These are phyloP conservation scores for Hirtodrosophila histrioides DNA, from an alignment of 2,888 invertebrate species.

Conservation along the genomic window DNA sequence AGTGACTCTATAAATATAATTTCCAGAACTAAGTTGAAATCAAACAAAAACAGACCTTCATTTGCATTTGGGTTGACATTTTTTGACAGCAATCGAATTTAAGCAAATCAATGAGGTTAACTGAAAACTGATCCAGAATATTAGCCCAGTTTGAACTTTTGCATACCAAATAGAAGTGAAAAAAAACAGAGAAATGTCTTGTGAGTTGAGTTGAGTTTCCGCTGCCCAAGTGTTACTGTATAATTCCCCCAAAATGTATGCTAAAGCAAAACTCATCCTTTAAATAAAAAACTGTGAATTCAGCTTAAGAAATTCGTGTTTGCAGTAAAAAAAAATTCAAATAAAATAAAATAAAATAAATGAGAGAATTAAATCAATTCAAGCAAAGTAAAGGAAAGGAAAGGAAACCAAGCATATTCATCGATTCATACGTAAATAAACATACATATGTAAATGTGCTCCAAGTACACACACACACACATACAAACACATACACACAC, in stretches of 20 bases:
- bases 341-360: slow-evolving; percentile 29
- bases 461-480: slow-evolving; percentile 39
- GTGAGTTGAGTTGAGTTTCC: slow-evolving; percentile 7
- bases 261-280: background rate
- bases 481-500: slow-evolving; percentile 22
- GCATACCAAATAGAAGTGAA: slow-evolving; percentile 2
- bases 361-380: slow-evolving; percentile 17
- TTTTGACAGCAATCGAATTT: slow-evolving; percentile 14
- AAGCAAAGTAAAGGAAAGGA: slow-evolving; percentile 7
- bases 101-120: slow-evolving; percentile 1
- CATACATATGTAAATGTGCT: slow-evolving; percentile 67
- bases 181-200: background rate
- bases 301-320: slow-evolving; percentile 22
- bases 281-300: slow-evolving; percentile 20
- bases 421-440: slow-evolving; percentile 66
- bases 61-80: too few relatives aligned
- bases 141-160: slow-evolving; percentile 18
- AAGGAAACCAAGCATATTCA: slow-evolving; percentile 37
- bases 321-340: slow-evolving; percentile 33
- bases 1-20: too few relatives aligned
- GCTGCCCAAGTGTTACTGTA: slow-evolving; percentile 12
- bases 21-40: too few relatives aligned
- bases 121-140: background rate
- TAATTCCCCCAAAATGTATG: slow-evolving; percentile 3
- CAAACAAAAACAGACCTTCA: too few relatives aligned